Evolutionary conservation across 2,113 vertebrate species (phyloP).

Genomic region (Xiphorhynchus elegans): DNA sequence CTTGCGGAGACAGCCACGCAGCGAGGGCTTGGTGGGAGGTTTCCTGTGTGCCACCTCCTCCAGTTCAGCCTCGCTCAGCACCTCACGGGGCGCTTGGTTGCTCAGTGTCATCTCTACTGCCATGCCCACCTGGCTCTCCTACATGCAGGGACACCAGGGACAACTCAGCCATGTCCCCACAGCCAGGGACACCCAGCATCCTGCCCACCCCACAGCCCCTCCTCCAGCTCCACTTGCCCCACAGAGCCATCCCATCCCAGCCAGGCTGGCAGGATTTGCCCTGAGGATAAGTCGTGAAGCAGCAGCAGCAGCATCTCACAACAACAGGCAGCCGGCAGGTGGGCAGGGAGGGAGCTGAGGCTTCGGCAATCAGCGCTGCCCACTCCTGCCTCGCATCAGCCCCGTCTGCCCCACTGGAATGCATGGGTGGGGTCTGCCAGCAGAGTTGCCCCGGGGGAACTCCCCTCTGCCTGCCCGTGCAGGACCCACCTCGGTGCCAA

Average conservation of each 20-base stretch:
- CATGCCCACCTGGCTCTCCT: not conserved
- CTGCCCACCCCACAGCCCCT: not conserved
- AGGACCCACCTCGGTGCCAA: not conserved
- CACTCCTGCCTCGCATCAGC: not conserved
- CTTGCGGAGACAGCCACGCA: slow-evolving; percentile 28
- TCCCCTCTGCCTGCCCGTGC: accelerated
- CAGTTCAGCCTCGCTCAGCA: slow-evolving; percentile 81
- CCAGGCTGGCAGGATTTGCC: not conserved
- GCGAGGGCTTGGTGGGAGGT: not conserved
- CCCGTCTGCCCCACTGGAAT: accelerated
- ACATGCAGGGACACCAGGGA: not conserved
- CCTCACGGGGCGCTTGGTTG: slow-evolving; percentile 12
- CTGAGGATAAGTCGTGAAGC: not conserved
- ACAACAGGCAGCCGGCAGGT: not conserved
- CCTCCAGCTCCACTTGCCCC: not conserved
- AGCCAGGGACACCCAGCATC: accelerated
- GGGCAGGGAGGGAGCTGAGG: not conserved
- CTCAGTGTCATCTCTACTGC: not conserved
- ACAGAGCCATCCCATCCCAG: accelerated
- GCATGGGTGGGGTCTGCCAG: not conserved
- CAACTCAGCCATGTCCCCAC: not conserved
- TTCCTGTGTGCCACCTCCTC: slow-evolving; percentile 77
- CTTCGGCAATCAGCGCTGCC: not conserved
- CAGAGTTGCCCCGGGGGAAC: accelerated
- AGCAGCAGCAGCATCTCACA: not conserved